phyloP scores from a whole-genome alignment of 92 coral and sea anemone species.

The Micromussa lordhowensis region DNA sequence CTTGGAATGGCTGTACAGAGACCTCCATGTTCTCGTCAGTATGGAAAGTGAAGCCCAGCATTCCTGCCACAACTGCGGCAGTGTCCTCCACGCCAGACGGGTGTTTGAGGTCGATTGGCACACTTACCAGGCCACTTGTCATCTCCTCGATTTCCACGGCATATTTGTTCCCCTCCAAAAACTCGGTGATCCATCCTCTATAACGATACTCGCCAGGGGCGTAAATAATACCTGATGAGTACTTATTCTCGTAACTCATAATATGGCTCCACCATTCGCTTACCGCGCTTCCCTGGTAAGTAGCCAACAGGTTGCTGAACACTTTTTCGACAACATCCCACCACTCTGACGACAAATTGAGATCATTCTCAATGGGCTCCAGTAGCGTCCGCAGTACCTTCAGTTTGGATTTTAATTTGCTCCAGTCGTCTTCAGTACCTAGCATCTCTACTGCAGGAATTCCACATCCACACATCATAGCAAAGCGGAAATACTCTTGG shows the following conservation, averaged over 20 bases:
- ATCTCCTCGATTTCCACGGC: slow-evolving; percentile 8
- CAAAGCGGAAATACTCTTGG: slow-evolving; percentile 47
- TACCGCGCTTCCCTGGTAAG: slow-evolving; percentile 67
- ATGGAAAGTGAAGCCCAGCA: slow-evolving; percentile 53
- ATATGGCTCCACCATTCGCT: slow-evolving; percentile 66
- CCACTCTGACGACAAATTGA: slow-evolving; percentile 61
- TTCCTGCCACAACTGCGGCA: slow-evolving; percentile 69
- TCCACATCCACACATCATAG: slow-evolving; percentile 40
- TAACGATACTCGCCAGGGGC: not conserved
- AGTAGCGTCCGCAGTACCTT: slow-evolving; percentile 48
- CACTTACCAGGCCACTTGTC: slow-evolving; percentile 65
- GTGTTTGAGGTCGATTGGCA: slow-evolving; percentile 44
- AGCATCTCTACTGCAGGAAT: slow-evolving; percentile 76
- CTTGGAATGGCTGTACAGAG: slow-evolving; percentile 64
- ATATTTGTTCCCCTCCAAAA: slow-evolving; percentile 44
- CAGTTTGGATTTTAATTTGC: slow-evolving; percentile 39
- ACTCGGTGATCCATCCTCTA: slow-evolving; percentile 58
- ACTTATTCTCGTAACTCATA: slow-evolving; percentile 6
- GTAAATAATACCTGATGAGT: not conserved
- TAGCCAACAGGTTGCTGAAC: slow-evolving; percentile 65
- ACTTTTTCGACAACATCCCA: slow-evolving; percentile 62
- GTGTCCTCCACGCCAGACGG: slow-evolving; percentile 42
- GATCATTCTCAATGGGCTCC: slow-evolving; percentile 55
- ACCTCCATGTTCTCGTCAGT: slow-evolving; percentile 1
- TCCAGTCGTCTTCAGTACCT: slow-evolving; percentile 71